These are phyloP conservation scores for Xylota segnis DNA, from an alignment of 2,888 invertebrate species.

Conservation along the genomic window DNA sequence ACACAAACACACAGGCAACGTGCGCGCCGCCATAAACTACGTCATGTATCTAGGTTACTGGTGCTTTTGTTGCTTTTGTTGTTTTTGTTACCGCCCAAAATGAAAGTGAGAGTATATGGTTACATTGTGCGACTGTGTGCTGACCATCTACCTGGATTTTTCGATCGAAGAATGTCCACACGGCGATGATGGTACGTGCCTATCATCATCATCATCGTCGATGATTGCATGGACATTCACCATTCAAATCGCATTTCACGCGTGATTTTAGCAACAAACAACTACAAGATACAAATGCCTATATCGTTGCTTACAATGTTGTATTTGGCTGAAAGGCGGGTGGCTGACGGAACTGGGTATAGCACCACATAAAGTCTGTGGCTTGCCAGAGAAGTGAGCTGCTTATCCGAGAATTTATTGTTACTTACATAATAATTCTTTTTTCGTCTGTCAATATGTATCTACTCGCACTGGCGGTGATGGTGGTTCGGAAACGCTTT, in stretches of 20 bases:
- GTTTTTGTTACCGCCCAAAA: constrained; percentile 36
- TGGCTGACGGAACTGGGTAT: neutral
- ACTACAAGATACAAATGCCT: constrained; percentile 1
- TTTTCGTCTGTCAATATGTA: constrained; percentile 17
- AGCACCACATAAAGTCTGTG: neutral
- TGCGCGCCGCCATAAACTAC: constrained; percentile 27
- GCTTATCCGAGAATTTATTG: constrained; percentile 11
- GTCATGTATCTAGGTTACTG: constrained; percentile 48
- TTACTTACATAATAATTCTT: constrained; percentile 25
- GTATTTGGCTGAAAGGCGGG: too few species aligned
- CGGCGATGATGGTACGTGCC: constrained; percentile 31
- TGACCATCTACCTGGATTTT: constrained; percentile 17
- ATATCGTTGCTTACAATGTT: constrained; percentile 13
- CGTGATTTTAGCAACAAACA: constrained; percentile 1
- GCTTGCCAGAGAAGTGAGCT: neutral
- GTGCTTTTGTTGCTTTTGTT: constrained; percentile 39
- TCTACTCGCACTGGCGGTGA: neutral
- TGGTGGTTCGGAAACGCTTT: constrained; percentile 23
- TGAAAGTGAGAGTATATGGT: constrained; percentile 46
- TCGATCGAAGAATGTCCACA: constrained; percentile 19
- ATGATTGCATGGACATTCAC: constrained; percentile 5
- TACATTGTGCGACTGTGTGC: constrained; percentile 13
- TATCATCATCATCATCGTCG: too few species aligned
- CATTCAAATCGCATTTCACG: constrained; percentile 23
- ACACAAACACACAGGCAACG: constrained; percentile 19